Percentiles rank a stretch among this genome's conserved stretches.
These are phyloP conservation scores for Archocentrus centrarchus DNA, from an alignment of 2,113 vertebrate genomes.

Conservation along the genomic window DNA sequence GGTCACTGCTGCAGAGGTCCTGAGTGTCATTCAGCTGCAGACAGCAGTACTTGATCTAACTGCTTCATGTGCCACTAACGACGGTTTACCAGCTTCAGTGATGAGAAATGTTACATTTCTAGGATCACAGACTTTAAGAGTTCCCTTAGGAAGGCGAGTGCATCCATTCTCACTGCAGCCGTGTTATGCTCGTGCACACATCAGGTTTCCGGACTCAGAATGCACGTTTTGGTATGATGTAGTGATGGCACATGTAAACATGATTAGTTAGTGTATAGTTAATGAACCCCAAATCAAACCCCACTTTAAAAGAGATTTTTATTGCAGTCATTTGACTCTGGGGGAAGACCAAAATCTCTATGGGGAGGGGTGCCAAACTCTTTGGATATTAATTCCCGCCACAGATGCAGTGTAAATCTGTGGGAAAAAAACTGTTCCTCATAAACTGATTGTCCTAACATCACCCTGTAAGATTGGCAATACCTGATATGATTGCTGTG, in stretches of 20 bases:
- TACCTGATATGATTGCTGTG: background rate
- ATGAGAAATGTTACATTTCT: too few species aligned
- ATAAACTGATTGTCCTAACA: background rate
- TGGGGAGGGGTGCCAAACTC: background rate
- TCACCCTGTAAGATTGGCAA: background rate
- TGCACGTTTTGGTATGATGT: too few species aligned
- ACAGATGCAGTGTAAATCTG: background rate
- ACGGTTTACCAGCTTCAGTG: too few species aligned
- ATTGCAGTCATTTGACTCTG: background rate
- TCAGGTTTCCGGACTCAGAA: too few species aligned
- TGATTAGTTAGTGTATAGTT: background rate
- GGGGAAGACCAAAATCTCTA: background rate
- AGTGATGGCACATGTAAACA: too few species aligned
- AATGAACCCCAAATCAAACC: background rate
- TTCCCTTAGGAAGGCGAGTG: background rate
- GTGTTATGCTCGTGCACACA: fast-evolving
- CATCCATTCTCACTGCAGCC: background rate
- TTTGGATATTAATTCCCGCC: too few species aligned
- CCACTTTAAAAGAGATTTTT: background rate
- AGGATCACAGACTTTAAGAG: too few species aligned
- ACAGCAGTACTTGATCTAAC: background rate
- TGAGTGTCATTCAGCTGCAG: background rate
- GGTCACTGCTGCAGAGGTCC: background rate
- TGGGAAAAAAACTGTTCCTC: background rate
- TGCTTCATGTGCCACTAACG: background rate